phyloP scores from a whole-genome alignment of 2,888 invertebrate species.

The Tetrapedia diversipes region DNA sequence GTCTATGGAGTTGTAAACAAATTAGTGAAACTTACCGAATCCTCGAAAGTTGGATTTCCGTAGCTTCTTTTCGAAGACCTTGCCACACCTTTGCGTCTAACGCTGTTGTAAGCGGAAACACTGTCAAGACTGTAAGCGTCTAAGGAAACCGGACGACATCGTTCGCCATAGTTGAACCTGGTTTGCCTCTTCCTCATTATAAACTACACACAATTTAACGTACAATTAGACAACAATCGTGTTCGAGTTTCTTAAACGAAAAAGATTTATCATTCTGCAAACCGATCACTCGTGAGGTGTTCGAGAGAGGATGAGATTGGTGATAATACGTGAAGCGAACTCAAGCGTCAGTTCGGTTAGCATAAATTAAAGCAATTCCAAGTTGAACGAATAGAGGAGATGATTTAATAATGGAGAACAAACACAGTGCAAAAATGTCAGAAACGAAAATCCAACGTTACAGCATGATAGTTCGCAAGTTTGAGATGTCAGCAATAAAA shows the following conservation, averaged over 20 bases:
- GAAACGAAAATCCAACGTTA: too few relatives aligned
- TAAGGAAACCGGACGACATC: constrained; percentile 93
- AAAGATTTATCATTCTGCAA: not conserved
- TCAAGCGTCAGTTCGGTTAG: too few relatives aligned
- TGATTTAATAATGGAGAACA: too few relatives aligned
- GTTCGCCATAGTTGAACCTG: constrained; percentile 91
- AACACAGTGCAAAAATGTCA: too few relatives aligned
- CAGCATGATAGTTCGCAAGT: too few relatives aligned
- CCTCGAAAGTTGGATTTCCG: constrained; percentile 95
- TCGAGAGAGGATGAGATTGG: not conserved
- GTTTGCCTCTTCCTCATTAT: constrained; percentile 92
- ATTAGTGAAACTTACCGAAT: constrained; percentile 87
- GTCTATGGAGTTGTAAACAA: not conserved
- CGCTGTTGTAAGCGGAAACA: constrained; percentile 91
- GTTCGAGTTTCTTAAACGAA: not conserved
- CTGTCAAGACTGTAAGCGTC: constrained; percentile 96
- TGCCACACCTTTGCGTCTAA: constrained; percentile 89
- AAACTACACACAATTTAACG: constrained; percentile 84
- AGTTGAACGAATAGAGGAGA: too few relatives aligned
- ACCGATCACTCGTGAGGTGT: not conserved
- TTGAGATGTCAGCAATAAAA: too few relatives aligned
- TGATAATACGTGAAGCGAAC: too few relatives aligned
- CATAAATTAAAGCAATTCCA: too few relatives aligned
- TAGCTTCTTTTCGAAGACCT: constrained; percentile 93
- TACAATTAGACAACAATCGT: not conserved